A percentile compares a stretch with the other conserved stretches of the same genome.
These are phyloP conservation scores for Macrobrachium nipponense DNA, from an alignment of 1,140 invertebrate genomes.

Conservation along the genomic window DNA sequence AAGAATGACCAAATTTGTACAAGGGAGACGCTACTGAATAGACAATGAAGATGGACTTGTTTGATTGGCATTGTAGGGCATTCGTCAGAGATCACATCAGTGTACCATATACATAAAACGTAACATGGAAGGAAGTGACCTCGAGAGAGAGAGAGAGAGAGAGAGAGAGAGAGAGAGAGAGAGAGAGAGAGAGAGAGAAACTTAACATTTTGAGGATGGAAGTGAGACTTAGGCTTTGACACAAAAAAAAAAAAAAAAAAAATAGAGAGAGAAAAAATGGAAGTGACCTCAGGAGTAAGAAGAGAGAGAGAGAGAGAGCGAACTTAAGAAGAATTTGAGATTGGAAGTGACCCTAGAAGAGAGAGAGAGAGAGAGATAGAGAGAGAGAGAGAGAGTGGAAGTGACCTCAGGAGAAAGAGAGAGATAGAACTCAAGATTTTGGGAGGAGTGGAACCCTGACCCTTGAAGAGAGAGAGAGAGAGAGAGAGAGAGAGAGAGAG, in stretches of 20 bases:
- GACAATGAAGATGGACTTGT: too few relatives aligned
- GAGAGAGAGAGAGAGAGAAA: neutral
- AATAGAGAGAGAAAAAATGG: too few relatives aligned
- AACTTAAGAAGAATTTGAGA: neutral
- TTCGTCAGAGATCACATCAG: too few relatives aligned
- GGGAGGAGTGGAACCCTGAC: too few relatives aligned
- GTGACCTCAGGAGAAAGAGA: neutral
- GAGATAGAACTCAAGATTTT: neutral
- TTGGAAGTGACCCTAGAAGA: neutral
- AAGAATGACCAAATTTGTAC: too few relatives aligned
- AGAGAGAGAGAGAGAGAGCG: neutral
- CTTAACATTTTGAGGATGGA: neutral
- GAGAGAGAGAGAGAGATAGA: neutral
- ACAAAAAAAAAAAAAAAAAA: too few relatives aligned
- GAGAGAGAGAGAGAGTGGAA: neutral
- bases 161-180: neutral
- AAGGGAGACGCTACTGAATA: too few relatives aligned
- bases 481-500: neutral
- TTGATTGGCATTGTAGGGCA: too few relatives aligned
- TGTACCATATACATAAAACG: too few relatives aligned
- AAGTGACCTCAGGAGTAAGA: neutral
- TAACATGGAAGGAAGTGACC: too few relatives aligned
- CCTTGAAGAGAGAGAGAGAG: slow-evolving; percentile 8
- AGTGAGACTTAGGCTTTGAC: too few relatives aligned
- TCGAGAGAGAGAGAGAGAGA: neutral